Percentiles rank a stretch among this genome's conserved stretches.
phyloP scores from a whole-genome alignment of 2,797 vertebrate species.

The Fratercula arctica region DNA sequence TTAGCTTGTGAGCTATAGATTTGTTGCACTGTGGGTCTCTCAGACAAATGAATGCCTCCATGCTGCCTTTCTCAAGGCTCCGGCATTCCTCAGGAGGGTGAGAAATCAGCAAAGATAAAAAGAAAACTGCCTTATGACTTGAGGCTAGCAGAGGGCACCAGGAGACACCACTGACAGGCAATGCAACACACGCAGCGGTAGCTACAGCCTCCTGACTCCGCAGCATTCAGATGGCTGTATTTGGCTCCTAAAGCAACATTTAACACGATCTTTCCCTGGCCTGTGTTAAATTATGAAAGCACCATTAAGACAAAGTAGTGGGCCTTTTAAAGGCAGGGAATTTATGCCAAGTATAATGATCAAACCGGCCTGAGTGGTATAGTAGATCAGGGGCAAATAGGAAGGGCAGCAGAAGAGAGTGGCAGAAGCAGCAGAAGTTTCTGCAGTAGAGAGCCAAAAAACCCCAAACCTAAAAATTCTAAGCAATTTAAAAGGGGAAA shows the following conservation, averaged over 20 bases:
- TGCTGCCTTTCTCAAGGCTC: background rate
- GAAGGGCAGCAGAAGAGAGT: background rate
- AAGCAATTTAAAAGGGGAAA: background rate
- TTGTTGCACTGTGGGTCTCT: background rate
- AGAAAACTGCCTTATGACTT: background rate
- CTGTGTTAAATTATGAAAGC: background rate
- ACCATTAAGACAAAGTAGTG: background rate
- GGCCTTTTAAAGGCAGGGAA: background rate
- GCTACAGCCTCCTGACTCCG: background rate
- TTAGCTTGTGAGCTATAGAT: background rate
- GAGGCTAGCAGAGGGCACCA: background rate
- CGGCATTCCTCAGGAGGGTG: background rate
- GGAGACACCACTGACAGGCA: background rate
- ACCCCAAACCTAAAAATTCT: background rate
- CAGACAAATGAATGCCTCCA: background rate
- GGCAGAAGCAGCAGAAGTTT: background rate
- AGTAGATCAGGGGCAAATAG: background rate
- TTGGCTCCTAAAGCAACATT: background rate
- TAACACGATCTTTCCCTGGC: background rate
- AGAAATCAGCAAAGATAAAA: background rate
- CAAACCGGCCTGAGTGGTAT: background rate
- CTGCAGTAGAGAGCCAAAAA: background rate
- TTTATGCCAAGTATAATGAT: background rate
- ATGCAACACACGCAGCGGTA: fast-evolving
- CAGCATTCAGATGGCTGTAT: background rate